Evolutionary conservation across 2,797 vertebrate species (phyloP).

Genomic region (Brachyrhaphis roseni): DNA sequence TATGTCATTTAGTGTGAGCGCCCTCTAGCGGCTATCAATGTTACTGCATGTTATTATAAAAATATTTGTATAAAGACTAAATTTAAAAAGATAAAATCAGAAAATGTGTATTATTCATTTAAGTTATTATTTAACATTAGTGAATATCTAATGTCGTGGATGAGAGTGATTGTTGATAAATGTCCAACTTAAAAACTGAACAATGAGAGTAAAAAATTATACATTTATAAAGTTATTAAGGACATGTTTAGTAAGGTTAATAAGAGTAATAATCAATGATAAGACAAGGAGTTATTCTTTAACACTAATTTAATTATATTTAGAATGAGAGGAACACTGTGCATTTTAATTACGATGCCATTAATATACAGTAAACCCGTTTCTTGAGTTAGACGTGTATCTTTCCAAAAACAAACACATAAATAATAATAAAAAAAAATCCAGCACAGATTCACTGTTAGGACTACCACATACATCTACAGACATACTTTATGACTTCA

Average conservation of each 20-base stretch:
- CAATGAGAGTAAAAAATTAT: background rate
- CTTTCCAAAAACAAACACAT: constrained; percentile 7
- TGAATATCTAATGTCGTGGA: background rate
- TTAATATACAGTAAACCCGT: constrained; percentile 1
- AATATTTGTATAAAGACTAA: background rate
- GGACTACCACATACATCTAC: constrained; percentile 12
- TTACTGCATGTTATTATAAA: background rate
- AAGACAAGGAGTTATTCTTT: constrained; percentile 3
- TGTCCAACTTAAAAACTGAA: background rate
- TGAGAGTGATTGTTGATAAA: background rate
- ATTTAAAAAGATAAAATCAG: background rate
- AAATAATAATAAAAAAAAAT: constrained; percentile 5
- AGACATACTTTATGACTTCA: constrained; percentile 53
- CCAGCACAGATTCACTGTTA: constrained; percentile 26
- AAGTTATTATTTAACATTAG: background rate
- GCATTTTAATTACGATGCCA: constrained; percentile 12
- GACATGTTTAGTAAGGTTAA: background rate
- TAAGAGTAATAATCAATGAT: background rate
- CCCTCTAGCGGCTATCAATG: constrained; percentile 36
- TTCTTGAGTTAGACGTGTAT: background rate
- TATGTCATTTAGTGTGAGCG: constrained; percentile 21
- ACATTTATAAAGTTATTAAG: background rate
- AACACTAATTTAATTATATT: constrained; percentile 4
- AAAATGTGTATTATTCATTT: background rate
- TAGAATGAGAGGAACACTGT: constrained; percentile 18